These are phyloP conservation scores for Podabrus alpinus DNA, from an alignment of 2,888 invertebrate genomes.

Conservation along the genomic window DNA sequence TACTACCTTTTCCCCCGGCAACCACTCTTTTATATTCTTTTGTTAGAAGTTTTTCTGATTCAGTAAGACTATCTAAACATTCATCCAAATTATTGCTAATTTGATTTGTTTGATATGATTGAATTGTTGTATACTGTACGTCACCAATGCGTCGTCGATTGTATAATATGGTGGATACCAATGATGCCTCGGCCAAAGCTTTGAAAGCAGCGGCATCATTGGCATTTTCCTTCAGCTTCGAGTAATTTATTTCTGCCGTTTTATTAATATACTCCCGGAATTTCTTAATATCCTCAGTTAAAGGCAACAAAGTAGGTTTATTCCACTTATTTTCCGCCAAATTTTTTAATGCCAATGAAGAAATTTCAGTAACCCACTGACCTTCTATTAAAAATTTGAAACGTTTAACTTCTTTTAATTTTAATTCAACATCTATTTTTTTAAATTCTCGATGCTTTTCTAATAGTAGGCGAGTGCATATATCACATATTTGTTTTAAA, in stretches of 20 bases:
- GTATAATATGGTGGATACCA: slow-evolving; percentile 20
- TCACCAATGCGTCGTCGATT: slow-evolving; percentile 17
- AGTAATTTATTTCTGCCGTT: not conserved
- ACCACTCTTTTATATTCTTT: slow-evolving; percentile 8
- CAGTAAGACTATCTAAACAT: slow-evolving; percentile 3
- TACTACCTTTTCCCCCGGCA: no score
- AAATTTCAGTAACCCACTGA: slow-evolving; percentile 18
- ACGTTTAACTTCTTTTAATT: slow-evolving; percentile 16
- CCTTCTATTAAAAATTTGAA: slow-evolving; percentile 9
- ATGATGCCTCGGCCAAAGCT: slow-evolving; percentile 9
- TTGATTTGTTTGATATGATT: slow-evolving; percentile 9
- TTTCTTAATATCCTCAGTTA: slow-evolving; percentile 24
- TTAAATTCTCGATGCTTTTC: slow-evolving; percentile 1
- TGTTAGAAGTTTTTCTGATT: slow-evolving; percentile 17
- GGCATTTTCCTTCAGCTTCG: slow-evolving; percentile 6
- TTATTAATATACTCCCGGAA: slow-evolving; percentile 13
- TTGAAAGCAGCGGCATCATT: slow-evolving; percentile 5
- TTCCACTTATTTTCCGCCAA: slow-evolving; percentile 25
- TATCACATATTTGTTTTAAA: slow-evolving; percentile 8
- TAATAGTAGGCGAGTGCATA: not conserved
- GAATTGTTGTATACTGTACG: slow-evolving; percentile 2
- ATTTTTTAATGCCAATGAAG: slow-evolving; percentile 21
- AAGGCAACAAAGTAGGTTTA: slow-evolving; percentile 10
- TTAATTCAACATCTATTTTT: slow-evolving; percentile 5
- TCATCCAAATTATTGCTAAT: slow-evolving; percentile 5